Conservation (phyloP, 1,140 invertebrate species). For the Neodiprion virginianus region DNA sequence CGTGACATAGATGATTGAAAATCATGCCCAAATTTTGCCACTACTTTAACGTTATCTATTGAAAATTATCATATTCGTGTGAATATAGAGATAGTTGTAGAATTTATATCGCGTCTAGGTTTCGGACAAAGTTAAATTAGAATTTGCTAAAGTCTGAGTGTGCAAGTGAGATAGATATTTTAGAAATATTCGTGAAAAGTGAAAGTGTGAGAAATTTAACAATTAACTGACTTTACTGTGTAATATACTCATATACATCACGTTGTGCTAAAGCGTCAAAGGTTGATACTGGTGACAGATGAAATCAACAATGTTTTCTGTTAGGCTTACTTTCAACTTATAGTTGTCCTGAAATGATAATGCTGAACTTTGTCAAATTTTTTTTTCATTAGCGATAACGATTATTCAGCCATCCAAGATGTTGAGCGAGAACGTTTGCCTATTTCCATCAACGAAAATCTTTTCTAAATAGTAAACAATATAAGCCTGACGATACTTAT, state of each 20-base stretch:
- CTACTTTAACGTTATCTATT: slow-evolving; percentile 38
- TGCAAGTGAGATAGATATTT: too few relatives aligned
- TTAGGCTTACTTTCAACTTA: background rate
- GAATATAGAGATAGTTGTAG: slow-evolving; percentile 42
- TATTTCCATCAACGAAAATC: slow-evolving; percentile 3
- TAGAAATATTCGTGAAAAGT: too few relatives aligned
- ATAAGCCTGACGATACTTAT: background rate
- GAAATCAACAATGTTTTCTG: background rate
- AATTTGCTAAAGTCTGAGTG: too few relatives aligned
- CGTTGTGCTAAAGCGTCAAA: background rate
- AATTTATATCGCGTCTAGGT: slow-evolving; percentile 24
- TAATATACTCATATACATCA: slow-evolving; percentile 8
- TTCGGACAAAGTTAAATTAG: too few relatives aligned
- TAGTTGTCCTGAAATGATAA: background rate
- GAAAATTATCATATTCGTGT: slow-evolving; percentile 40
- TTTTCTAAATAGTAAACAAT: background rate
- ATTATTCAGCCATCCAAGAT: too few relatives aligned
- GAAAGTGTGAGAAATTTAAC: background rate
- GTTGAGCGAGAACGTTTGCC: background rate
- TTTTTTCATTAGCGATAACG: background rate
- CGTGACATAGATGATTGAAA: slow-evolving; percentile 29
- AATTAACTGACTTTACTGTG: background rate
- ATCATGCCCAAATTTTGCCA: slow-evolving; percentile 40
- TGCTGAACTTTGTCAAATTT: background rate
- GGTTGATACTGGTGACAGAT: background rate